phyloP scores from a whole-genome alignment of 2,797 vertebrate species.

The Coendou prehensilis region DNA sequence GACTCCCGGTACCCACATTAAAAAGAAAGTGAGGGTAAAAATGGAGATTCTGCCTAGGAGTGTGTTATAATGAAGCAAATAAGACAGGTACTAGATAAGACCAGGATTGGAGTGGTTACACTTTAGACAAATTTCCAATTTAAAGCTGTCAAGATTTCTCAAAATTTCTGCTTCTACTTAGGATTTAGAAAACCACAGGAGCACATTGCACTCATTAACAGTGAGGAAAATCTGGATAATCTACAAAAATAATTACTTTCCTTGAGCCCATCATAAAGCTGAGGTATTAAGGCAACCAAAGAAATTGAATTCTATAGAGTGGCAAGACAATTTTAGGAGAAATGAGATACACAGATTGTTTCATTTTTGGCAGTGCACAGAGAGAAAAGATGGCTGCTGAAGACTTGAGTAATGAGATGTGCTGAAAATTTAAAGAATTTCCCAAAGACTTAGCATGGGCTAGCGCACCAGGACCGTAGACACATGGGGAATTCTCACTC shows the following conservation, averaged over 20 bases:
- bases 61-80: background rate
- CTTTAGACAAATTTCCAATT: background rate
- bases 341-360: background rate
- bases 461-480: background rate
- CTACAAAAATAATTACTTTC: background rate
- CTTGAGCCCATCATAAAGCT: constrained; percentile 21
- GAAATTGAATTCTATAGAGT: background rate
- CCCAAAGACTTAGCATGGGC: background rate
- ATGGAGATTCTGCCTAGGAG: background rate
- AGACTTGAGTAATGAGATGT: background rate
- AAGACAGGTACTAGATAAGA: background rate
- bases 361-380: background rate
- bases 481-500: background rate
- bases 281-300: constrained; percentile 20
- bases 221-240: constrained; percentile 11
- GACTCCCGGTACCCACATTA: too few relatives aligned
- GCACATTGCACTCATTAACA: background rate
- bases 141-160: constrained; percentile 3
- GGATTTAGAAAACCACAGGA: background rate
- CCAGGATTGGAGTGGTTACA: background rate
- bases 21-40: background rate
- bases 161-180: constrained; percentile 20
- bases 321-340: background rate
- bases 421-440: background rate
- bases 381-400: background rate